Percentiles rank a stretch among this genome's conserved stretches.
Conservation (phyloP, 2,797 vertebrate genomes). For the Choloepus didactylus region DNA sequence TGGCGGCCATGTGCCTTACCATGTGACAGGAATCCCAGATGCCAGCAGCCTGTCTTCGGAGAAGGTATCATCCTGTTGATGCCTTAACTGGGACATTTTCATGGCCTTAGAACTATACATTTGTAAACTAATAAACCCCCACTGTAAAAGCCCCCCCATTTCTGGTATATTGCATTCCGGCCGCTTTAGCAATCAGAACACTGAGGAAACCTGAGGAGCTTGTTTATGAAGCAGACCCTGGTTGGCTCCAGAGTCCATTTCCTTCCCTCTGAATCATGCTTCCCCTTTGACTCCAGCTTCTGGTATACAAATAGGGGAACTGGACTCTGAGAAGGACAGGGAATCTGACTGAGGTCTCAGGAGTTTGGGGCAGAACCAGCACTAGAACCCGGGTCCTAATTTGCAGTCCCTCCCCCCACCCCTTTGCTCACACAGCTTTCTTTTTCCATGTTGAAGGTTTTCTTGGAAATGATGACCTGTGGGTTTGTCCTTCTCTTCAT, state of each 20-base stretch:
- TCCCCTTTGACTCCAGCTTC: background rate
- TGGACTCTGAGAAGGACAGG: background rate
- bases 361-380: background rate
- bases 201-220: background rate
- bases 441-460: background rate
- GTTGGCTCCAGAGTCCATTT: background rate
- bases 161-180: too few relatives aligned
- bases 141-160: too few relatives aligned
- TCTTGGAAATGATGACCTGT: too few relatives aligned
- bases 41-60: too few relatives aligned
- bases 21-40: too few relatives aligned
- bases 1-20: too few relatives aligned
- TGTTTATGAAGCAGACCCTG: background rate
- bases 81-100: too few relatives aligned
- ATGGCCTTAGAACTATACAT: too few relatives aligned
- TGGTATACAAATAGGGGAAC: background rate
- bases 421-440: background rate
- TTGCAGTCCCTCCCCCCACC: background rate
- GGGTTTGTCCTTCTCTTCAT: background rate
- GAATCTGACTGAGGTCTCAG: background rate
- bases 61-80: too few relatives aligned
- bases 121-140: too few relatives aligned
- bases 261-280: background rate
- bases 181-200: too few relatives aligned
- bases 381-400: background rate